Percentiles rank a stretch among this genome's conserved stretches.
These are phyloP conservation scores for Hipparchia sbordonii DNA, from an alignment of 2,888 invertebrate genomes.

Conservation along the genomic window DNA sequence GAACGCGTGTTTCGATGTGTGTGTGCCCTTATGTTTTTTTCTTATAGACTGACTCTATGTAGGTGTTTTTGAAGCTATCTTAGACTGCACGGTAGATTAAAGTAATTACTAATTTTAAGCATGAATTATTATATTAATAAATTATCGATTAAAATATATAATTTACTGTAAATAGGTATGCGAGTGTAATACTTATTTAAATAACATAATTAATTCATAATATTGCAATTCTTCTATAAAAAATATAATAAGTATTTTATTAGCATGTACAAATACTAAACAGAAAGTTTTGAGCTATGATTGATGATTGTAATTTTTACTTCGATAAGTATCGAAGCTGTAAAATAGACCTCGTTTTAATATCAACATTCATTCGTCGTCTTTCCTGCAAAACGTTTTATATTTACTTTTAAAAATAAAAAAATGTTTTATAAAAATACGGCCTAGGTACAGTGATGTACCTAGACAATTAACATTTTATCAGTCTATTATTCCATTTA, in stretches of 20 bases:
- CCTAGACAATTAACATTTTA: too few species aligned
- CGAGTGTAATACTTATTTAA: constrained; percentile 16
- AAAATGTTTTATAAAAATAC: background rate
- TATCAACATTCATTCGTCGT: background rate
- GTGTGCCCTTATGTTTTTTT: constrained; percentile 37
- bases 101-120: constrained; percentile 26
- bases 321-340: constrained; percentile 24
- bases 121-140: constrained; percentile 25
- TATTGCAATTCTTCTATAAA: constrained; percentile 17
- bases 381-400: constrained; percentile 14
- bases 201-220: constrained; percentile 25
- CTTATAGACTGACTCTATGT: constrained; percentile 27
- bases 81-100: constrained; percentile 64
- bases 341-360: constrained; percentile 12
- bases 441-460: too few species aligned
- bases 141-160: background rate
- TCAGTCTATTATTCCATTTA: too few species aligned
- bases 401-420: background rate
- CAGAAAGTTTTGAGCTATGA: constrained; percentile 25
- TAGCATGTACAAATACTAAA: constrained; percentile 23
- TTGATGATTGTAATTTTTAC: constrained; percentile 31
- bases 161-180: constrained; percentile 18
- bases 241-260: constrained; percentile 24
- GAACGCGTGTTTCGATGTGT: constrained; percentile 60
- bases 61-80: constrained; percentile 37